Conservation (phyloP, 2,113 vertebrate genomes). For the Colistium nudipinnis region DNA sequence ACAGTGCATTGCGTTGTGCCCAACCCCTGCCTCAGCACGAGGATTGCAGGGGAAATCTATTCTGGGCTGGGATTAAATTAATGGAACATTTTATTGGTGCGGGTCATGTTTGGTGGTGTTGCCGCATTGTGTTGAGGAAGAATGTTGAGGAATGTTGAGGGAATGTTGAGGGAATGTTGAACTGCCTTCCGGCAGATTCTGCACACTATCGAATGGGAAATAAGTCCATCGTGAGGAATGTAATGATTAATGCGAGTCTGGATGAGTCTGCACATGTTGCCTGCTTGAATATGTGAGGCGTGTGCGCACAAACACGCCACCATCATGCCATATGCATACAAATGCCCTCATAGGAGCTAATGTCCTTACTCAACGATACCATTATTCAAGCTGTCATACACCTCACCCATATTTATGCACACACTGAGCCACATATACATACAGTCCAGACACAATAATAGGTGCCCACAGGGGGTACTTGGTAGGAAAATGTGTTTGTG, state of each 20-base stretch:
- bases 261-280: conserved; percentile 31
- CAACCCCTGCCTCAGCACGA: conserved; percentile 62
- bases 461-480: neutral
- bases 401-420: neutral
- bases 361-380: neutral
- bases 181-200: conserved; percentile 53
- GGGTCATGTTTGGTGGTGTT: conserved; percentile 71
- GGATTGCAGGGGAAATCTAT: conserved; percentile 54
- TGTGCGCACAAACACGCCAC: conserved; percentile 23
- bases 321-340: conserved; percentile 32
- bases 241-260: conserved; percentile 56
- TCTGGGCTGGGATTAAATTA: conserved; percentile 66
- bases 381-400: conserved; percentile 11
- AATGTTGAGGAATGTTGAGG: conserved; percentile 54
- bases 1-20: conserved; percentile 24
- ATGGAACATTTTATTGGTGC: conserved; percentile 69
- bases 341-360: conserved; percentile 16
- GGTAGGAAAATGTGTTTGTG: neutral
- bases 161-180: conserved; percentile 52
- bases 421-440: neutral
- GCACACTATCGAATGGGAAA: conserved; percentile 49
- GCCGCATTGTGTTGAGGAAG: conserved; percentile 67
- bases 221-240: conserved; percentile 50
- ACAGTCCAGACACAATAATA: neutral
- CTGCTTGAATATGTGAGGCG: conserved; percentile 30